phyloP scores from a whole-genome alignment of 1,140 invertebrate genomes.

The Laupala kohalensis region DNA sequence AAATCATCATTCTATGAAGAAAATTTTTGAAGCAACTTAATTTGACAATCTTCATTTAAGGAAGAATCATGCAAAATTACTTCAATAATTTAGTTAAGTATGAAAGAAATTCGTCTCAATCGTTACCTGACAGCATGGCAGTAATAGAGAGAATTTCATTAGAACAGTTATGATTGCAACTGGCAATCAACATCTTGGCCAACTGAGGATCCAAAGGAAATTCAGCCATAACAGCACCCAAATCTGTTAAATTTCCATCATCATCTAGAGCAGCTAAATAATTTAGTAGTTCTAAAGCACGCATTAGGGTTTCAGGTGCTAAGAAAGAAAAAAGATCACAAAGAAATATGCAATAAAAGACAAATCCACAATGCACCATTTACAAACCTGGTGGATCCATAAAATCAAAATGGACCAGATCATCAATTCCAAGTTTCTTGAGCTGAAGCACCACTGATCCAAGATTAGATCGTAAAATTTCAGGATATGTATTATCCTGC shows the following conservation, averaged over 20 bases:
- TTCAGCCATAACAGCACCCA: conserved; percentile 99
- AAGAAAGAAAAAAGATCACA: conserved; percentile 16
- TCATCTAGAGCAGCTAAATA: conserved; percentile 95
- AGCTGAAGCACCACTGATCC: conserved; percentile 95
- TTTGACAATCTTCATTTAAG: no score
- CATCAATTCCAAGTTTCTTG: conserved; percentile 98
- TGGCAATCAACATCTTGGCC: conserved; percentile 97
- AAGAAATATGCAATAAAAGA: background rate
- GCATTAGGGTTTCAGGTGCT: conserved; percentile 99
- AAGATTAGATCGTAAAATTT: conserved; percentile 93
- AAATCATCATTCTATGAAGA: no score
- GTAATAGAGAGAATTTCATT: conserved; percentile 99
- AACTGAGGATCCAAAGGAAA: conserved; percentile 98
- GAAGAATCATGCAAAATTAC: no score
- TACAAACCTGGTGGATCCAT: conserved; percentile 55
- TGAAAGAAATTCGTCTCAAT: conserved; percentile 10
- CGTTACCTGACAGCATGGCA: conserved; percentile 94
- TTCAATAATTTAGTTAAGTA: no score
- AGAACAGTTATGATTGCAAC: conserved; percentile 94
- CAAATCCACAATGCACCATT: no score
- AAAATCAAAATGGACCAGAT: conserved; percentile 75
- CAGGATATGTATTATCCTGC: conserved; percentile 99
- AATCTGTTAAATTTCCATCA: conserved; percentile 87
- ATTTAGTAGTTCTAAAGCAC: conserved; percentile 93
- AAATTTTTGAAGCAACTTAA: no score